Evolutionary conservation across 2,797 vertebrate genomes (phyloP).

Genomic region (Acanthurus lineatus): DNA sequence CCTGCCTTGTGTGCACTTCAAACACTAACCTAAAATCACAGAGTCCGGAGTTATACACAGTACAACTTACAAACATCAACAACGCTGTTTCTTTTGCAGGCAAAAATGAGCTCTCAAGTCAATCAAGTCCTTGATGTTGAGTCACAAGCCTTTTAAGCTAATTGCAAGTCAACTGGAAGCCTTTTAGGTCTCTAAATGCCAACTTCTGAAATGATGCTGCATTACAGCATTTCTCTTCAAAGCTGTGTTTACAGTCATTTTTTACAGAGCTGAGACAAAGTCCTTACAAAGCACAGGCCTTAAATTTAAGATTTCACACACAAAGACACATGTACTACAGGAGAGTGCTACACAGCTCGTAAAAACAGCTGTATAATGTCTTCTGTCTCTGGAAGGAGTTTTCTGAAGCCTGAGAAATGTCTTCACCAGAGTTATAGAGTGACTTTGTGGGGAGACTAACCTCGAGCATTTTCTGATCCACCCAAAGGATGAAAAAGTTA

Average conservation of each 20-base stretch:
- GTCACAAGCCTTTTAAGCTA: not conserved
- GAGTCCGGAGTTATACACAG: not conserved
- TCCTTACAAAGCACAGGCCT: not conserved
- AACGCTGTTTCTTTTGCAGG: not conserved
- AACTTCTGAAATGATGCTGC: not conserved
- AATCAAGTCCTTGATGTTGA: not conserved
- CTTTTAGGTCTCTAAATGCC: not conserved
- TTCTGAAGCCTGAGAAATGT: not conserved
- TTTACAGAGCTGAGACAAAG: not conserved
- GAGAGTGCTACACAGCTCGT: not conserved
- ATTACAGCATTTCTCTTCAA: not conserved
- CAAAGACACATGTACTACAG: not conserved
- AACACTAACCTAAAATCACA: not conserved
- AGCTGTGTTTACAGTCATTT: not conserved
- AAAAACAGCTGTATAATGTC: not conserved
- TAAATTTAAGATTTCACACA: not conserved
- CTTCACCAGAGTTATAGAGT: too few species aligned
- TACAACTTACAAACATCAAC: slow-evolving; percentile 6
- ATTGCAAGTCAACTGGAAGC: not conserved
- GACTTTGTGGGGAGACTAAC: too few species aligned
- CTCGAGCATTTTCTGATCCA: too few species aligned
- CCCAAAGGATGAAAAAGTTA: too few species aligned
- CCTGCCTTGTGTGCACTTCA: not conserved
- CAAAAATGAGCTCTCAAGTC: not conserved
- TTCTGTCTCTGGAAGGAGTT: not conserved